A percentile compares a stretch with the other conserved stretches of the same genome.
Evolutionary conservation across 2,888 invertebrate species (phyloP).

Genomic region (Leptogaster cylindrica): DNA sequence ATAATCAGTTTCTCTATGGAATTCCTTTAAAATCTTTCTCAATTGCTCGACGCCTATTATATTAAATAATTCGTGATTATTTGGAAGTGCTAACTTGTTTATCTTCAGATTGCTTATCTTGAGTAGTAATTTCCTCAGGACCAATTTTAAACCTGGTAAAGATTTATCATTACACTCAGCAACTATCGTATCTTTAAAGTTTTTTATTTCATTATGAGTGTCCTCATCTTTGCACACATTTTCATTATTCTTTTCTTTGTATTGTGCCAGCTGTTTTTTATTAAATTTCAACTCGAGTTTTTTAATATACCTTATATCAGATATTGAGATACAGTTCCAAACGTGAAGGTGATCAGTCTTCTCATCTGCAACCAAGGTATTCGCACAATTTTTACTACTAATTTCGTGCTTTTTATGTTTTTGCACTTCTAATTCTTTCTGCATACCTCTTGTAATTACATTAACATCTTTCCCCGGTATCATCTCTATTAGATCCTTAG

Average conservation of each 20-base stretch:
- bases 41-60: not conserved
- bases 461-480: not conserved
- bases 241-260: not conserved
- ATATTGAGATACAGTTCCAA: slow-evolving; percentile 2
- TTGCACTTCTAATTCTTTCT: not conserved
- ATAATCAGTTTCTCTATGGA: not conserved
- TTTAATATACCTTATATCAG: not conserved
- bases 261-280: not conserved
- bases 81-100: slow-evolving; percentile 7
- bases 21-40: not conserved
- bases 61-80: slow-evolving; percentile 16
- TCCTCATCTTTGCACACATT: not conserved
- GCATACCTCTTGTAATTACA: slow-evolving; percentile 5
- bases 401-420: not conserved
- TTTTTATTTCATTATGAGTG: not conserved
- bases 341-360: slow-evolving; percentile 3
- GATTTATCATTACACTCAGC: too few relatives aligned
- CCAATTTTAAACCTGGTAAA: not conserved
- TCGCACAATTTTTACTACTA: slow-evolving; percentile 6
- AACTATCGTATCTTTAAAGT: not conserved
- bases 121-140: slow-evolving; percentile 20
- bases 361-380: not conserved
- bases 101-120: not conserved
- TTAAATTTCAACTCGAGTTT: slow-evolving; percentile 9
- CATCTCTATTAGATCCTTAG: not conserved